These are phyloP conservation scores for Drosophila neocordata DNA, from an alignment of 1,140 invertebrate genomes.

Conservation along the genomic window DNA sequence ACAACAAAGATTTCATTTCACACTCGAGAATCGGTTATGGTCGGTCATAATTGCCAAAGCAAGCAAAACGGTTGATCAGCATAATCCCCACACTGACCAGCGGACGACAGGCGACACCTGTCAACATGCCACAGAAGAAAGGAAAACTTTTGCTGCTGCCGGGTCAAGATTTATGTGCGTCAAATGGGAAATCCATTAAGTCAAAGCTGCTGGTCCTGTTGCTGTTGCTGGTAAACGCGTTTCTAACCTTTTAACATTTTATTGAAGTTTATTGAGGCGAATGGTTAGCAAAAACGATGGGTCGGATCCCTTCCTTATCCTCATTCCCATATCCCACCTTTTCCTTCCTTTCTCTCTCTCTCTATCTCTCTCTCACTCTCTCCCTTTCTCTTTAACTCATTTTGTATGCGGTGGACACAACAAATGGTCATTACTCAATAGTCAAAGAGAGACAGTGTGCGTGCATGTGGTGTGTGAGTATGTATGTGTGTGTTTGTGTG, in stretches of 20 bases:
- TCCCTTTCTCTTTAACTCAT: slow-evolving; percentile 46
- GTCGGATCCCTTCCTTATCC: background rate
- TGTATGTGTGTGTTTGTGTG: slow-evolving; percentile 38
- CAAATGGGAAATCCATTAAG: slow-evolving; percentile 75
- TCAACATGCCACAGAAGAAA: slow-evolving; percentile 41
- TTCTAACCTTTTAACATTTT: slow-evolving; percentile 78
- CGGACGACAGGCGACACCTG: slow-evolving; percentile 51
- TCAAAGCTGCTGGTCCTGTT: slow-evolving; percentile 46
- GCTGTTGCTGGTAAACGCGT: slow-evolving; percentile 34
- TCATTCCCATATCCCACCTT: too few species aligned
- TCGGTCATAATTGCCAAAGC: slow-evolving; percentile 61
- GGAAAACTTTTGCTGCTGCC: slow-evolving; percentile 30
- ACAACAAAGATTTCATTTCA: slow-evolving; percentile 31
- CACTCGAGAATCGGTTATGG: slow-evolving; percentile 32
- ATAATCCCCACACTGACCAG: slow-evolving; percentile 35
- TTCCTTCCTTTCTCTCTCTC: background rate
- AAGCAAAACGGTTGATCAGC: slow-evolving; percentile 73
- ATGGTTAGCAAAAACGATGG: background rate
- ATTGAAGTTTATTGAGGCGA: slow-evolving; percentile 75
- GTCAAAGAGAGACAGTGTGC: slow-evolving; percentile 49
- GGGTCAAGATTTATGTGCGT: slow-evolving; percentile 71
- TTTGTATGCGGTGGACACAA: slow-evolving; percentile 63
- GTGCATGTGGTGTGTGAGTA: slow-evolving; percentile 29
- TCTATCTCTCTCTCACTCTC: slow-evolving; percentile 10
- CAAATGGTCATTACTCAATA: slow-evolving; percentile 69